Evolutionary conservation across 1,140 invertebrate species (phyloP).

Genomic region (Asobara japonica): DNA sequence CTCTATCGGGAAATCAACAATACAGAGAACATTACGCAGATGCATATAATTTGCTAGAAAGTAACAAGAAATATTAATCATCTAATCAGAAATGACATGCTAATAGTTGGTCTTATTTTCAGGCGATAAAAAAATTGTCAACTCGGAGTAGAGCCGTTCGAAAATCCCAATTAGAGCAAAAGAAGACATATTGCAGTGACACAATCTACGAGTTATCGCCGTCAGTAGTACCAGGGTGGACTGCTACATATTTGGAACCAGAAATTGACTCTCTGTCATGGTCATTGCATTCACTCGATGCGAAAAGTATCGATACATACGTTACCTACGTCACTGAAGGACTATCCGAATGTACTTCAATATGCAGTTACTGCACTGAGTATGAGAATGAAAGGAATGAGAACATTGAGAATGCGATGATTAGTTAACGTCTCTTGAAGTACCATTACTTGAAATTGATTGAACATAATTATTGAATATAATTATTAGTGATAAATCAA

Average conservation of each 20-base stretch:
- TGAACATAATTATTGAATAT: background rate
- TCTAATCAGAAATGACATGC: background rate
- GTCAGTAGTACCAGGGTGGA: constrained; percentile 19
- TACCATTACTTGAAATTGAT: background rate
- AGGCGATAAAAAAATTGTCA: constrained; percentile 42
- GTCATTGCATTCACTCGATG: constrained; percentile 56
- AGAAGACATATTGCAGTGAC: constrained; percentile 1
- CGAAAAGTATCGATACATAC: constrained; percentile 60
- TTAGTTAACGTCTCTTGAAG: constrained; percentile 48
- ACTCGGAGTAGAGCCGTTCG: constrained; percentile 35
- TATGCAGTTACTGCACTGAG: constrained; percentile 58
- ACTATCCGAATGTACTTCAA: constrained; percentile 45
- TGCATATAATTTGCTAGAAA: no score
- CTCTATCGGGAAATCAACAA: no score
- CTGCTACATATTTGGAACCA: constrained; percentile 43
- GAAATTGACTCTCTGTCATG: constrained; percentile 54
- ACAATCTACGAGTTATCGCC: constrained; percentile 12
- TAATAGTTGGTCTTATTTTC: background rate
- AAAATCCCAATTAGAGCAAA: constrained; percentile 32
- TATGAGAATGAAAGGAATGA: constrained; percentile 62
- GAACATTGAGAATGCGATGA: constrained; percentile 63
- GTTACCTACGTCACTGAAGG: constrained; percentile 56
- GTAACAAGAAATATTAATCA: background rate
- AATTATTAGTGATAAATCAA: background rate
- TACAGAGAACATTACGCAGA: no score